Conservation (phyloP, 2,888 invertebrate genomes). For the Tromatobia lineatoria region DNA sequence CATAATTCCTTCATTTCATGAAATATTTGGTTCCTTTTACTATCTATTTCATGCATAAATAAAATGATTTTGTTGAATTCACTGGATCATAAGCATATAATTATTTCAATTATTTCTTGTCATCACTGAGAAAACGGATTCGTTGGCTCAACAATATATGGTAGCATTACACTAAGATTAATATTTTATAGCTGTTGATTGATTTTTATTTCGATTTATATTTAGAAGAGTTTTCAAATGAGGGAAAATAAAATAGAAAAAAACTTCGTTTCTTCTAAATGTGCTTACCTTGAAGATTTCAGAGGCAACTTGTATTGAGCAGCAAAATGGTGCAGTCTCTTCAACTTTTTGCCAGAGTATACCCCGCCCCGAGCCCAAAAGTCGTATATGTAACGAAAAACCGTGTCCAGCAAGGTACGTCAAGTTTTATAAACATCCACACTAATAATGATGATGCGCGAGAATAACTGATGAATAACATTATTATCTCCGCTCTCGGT, state of each 20-base stretch:
- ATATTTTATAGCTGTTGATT: neutral
- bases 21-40: too few species aligned
- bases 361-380: slow-evolving; percentile 84
- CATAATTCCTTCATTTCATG: too few species aligned
- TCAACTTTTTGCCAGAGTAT: slow-evolving; percentile 85
- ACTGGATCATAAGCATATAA: too few species aligned
- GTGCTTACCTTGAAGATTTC: slow-evolving; percentile 76
- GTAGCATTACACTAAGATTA: neutral
- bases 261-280: neutral
- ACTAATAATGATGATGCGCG: neutral
- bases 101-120: too few species aligned
- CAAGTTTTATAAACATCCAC: slow-evolving; percentile 5
- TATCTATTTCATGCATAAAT: too few species aligned
- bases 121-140: too few species aligned
- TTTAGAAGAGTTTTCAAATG: too few species aligned
- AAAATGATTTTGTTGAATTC: too few species aligned
- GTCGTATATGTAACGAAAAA: slow-evolving; percentile 85
- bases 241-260: too few species aligned
- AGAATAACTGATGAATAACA: neutral
- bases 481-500: neutral
- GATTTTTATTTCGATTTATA: neutral
- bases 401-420: slow-evolving; percentile 86
- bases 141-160: too few species aligned
- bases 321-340: slow-evolving; percentile 87
- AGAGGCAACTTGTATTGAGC: slow-evolving; percentile 87